Base-by-base conservation (phyloP, 2,797 vertebrate genomes). In the Falco concolor region DNA sequence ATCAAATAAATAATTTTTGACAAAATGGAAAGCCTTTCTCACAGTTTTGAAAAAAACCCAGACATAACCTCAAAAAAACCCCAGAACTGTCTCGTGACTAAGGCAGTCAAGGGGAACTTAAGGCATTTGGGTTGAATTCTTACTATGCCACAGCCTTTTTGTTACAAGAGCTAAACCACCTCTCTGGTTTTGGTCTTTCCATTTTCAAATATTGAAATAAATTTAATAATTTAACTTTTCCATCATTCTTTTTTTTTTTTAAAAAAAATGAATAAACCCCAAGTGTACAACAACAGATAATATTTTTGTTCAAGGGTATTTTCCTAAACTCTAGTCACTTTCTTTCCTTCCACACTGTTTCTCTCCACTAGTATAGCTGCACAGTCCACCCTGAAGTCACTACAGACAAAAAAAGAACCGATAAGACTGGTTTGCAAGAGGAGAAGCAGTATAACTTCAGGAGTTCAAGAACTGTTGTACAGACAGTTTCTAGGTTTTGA, bases 401-500 rank as follows among this genome's bases (percentile, higher is more conserved):
- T 92, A 45, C 5, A 30, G 73, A 61, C 27, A 38, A 88, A 84
- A 69, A 70, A 24, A 36, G 42, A 72, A 40, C 6, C 28, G 79
- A 24, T 30, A 78, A 34, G 25, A 78, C 13, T 64, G 57, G 53
- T 76, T 96, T 85, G 79, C 74, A 93, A 77, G 53, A 32, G 75
- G 38, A 95, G 83, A 91, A 90, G 78, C 69, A 59, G 82, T 47
- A 24, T 53, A 72, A 94, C 83, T 78, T 95, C 60, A 89, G 70
- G 36, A 60, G 18, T 87, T 91, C 64, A 97, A 77, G 81, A 72
- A 95, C 69, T 83, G 94, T 20, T 45, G 52, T 57, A 86, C 77
- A 94, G 54, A 84, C 80, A 92, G 45, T 80, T 95, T 96, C 86
- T 78, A 59, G 87, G 81, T 95, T 87, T 74, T 95, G 92, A 96